Evolutionary conservation across 2,113 vertebrate genomes (phyloP), one percentile per base, ranked within the genome.

Genomic region (Apteryx owenii): DNA sequence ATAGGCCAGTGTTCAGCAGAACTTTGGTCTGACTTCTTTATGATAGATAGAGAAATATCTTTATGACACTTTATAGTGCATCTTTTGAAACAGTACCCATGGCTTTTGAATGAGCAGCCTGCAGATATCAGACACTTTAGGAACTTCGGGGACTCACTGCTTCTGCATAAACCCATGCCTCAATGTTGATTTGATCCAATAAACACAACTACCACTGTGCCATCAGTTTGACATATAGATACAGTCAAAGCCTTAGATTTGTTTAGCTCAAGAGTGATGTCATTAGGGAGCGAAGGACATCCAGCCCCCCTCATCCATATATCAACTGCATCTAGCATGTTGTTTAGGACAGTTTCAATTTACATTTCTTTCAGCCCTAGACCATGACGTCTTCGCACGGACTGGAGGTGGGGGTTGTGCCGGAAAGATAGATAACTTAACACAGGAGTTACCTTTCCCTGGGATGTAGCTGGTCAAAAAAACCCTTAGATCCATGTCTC

Each of bases 161-260:
- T 91, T 71, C 15, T 87, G 73, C 69, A 42, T 75, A 62, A 95
- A 4, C 28, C 36, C 7, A 2, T 64, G 29, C 19, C 69, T 84
- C 48, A 62, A 51, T 4, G 51, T 46, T 44, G 68, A 75, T 90
- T 90, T 95, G 92, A 95, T 97, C 83, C 82, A 93, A 83, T 94
- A 88, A 92, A 15, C 19, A 1, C 85, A 82, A 23, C 86, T 54
- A 84, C 83, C 64, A 84, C 33, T 65, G 66, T 51, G 36, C 64
- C 83, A 86, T 92, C 95, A 93, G 29, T 89, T 29, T 95, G 89
- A 96, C 95, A 77, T 94, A 91, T 38, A 89, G 66, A 80, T 40
- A 48, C 31, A 91, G 81, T 65, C 66, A 93, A 85, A 89, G 48
- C 42, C 38, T 48, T 18, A 65, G 84, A 89, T 82, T 25, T 84